phyloP scores from a whole-genome alignment of 2,888 invertebrate species.

The Chaitophorus viminalis region DNA sequence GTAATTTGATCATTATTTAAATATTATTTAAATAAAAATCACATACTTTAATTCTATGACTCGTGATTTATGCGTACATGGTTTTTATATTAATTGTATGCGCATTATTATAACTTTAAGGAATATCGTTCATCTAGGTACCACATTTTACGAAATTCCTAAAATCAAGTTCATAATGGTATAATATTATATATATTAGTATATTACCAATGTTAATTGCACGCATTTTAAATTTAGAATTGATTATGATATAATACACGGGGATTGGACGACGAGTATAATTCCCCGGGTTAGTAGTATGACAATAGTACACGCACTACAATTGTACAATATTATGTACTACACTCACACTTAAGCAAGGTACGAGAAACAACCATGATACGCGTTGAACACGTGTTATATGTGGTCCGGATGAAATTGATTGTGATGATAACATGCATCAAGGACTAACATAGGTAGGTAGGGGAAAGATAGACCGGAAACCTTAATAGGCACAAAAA shows the following conservation, averaged over 20 bases:
- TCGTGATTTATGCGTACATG: neutral
- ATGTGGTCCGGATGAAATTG: conserved; percentile 54
- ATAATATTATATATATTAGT: neutral
- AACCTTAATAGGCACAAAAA: conserved; percentile 41
- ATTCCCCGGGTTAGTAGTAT: neutral
- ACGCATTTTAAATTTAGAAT: neutral
- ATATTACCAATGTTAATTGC: neutral
- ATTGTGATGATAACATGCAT: conserved; percentile 48
- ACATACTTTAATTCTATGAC: too few species aligned
- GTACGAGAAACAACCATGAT: conserved; percentile 13
- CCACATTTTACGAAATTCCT: neutral
- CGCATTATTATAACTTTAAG: neutral
- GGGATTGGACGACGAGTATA: neutral
- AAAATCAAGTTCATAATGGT: neutral
- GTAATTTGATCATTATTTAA: neutral
- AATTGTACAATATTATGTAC: too few species aligned
- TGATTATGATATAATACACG: neutral
- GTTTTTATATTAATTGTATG: neutral
- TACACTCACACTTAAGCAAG: neutral
- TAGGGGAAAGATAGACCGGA: conserved; percentile 23
- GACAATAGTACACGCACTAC: neutral
- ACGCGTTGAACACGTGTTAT: neutral
- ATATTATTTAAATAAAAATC: neutral
- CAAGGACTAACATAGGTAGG: conserved; percentile 16
- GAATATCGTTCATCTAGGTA: conserved; percentile 23